phyloP scores from a whole-genome alignment of 35 echinoderm and acorn worm genomes.

The Lytechinus variegatus region DNA sequence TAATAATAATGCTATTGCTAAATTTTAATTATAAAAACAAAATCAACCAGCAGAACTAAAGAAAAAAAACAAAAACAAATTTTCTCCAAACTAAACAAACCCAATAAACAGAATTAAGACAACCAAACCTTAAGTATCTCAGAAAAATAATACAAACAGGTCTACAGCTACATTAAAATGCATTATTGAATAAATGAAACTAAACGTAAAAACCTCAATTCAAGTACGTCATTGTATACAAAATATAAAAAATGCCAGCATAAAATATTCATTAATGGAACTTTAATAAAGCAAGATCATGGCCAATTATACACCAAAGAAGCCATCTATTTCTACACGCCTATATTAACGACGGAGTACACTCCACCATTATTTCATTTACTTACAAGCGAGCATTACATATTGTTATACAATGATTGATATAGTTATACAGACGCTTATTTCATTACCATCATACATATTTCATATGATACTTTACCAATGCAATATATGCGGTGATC shows the following conservation, averaged over 20 bases:
- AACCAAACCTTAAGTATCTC: neutral
- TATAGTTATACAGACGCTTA: neutral
- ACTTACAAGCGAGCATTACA: neutral
- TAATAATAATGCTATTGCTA: neutral
- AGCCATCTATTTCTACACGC: neutral
- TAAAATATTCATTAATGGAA: slow-evolving; percentile 5
- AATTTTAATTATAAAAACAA: slow-evolving; percentile 16
- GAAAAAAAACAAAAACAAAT: neutral
- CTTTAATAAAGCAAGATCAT: neutral
- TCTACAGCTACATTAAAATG: neutral
- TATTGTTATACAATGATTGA: neutral
- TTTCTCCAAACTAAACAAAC: neutral
- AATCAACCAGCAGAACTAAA: neutral
- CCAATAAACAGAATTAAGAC: neutral
- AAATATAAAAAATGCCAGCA: slow-evolving; percentile 14
- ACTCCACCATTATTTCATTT: neutral
- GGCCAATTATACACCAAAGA: neutral
- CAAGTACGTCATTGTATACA: neutral
- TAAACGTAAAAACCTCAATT: neutral
- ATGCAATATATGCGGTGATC: neutral
- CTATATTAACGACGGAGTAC: neutral
- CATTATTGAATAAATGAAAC: neutral
- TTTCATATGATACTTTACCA: neutral
- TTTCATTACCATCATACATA: slow-evolving; percentile 14
- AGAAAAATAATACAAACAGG: neutral